These are phyloP conservation scores for Pseudorectes ferrugineus DNA, from an alignment of 2,113 vertebrate genomes.

Conservation along the genomic window DNA sequence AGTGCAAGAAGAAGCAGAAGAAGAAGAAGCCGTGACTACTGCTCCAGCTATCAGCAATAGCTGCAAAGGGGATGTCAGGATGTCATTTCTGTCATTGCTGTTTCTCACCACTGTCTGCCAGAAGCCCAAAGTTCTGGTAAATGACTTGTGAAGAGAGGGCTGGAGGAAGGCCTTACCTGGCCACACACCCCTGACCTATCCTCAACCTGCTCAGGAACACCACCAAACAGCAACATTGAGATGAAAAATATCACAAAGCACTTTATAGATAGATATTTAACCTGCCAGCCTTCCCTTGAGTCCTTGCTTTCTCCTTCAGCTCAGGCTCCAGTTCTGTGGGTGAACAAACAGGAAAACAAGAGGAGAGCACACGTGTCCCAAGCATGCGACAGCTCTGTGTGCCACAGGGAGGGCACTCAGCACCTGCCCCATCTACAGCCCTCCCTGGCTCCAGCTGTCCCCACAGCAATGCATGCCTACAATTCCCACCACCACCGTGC, in stretches of 20 bases:
- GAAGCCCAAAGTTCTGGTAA: neutral
- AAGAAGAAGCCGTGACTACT: neutral
- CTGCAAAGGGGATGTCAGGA: neutral
- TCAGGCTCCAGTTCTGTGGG: neutral
- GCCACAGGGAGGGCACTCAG: neutral
- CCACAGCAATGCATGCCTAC: neutral
- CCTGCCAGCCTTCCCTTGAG: neutral
- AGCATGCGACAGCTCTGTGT: neutral
- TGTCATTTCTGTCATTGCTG: neutral
- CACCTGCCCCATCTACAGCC: neutral
- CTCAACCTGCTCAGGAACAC: neutral
- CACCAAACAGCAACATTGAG: neutral
- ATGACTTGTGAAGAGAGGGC: neutral
- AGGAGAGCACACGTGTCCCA: neutral
- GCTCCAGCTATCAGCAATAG: neutral
- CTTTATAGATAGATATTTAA: neutral
- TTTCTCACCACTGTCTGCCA: neutral
- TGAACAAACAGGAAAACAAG: neutral
- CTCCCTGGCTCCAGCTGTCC: neutral
- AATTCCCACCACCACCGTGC: rapidly evolving
- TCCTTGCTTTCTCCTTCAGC: neutral
- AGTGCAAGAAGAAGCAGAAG: neutral
- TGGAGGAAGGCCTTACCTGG: neutral
- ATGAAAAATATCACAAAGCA: neutral
- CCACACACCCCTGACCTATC: neutral